Evolutionary conservation across 2,797 vertebrate species (phyloP).

Genomic region (Margarornis squamiger): DNA sequence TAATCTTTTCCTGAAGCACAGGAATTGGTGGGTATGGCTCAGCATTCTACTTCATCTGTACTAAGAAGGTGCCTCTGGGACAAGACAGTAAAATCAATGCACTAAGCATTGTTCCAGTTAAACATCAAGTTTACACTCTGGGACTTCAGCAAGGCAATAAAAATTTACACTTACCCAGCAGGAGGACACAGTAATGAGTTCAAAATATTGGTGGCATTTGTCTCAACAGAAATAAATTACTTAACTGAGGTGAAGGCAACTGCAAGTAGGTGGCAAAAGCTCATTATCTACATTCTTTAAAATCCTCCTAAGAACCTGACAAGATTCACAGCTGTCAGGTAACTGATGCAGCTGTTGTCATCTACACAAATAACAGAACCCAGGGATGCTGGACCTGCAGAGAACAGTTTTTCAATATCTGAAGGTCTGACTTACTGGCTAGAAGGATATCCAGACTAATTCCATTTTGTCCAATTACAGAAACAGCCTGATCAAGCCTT

Average conservation of each 20-base stretch:
- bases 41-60: not conserved
- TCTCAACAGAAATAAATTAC: not conserved
- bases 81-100: not conserved
- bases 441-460: not conserved
- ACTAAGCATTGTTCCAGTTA: not conserved
- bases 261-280: not conserved
- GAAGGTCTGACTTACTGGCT: not conserved
- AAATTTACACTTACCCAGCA: not conserved
- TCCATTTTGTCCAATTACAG: not conserved
- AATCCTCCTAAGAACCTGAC: not conserved
- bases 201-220: not conserved
- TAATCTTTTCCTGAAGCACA: not conserved
- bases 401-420: not conserved
- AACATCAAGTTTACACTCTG: accelerated
- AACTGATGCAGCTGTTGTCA: not conserved
- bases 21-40: not conserved
- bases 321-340: not conserved
- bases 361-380: not conserved
- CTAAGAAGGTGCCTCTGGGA: not conserved
- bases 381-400: not conserved
- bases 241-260: not conserved
- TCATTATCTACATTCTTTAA: not conserved
- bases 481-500: not conserved
- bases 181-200: accelerated
- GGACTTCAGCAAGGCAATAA: not conserved